Base-by-base conservation (phyloP, 2,113 vertebrate species). In the Gnathonemus echidnorhynchus region DNA sequence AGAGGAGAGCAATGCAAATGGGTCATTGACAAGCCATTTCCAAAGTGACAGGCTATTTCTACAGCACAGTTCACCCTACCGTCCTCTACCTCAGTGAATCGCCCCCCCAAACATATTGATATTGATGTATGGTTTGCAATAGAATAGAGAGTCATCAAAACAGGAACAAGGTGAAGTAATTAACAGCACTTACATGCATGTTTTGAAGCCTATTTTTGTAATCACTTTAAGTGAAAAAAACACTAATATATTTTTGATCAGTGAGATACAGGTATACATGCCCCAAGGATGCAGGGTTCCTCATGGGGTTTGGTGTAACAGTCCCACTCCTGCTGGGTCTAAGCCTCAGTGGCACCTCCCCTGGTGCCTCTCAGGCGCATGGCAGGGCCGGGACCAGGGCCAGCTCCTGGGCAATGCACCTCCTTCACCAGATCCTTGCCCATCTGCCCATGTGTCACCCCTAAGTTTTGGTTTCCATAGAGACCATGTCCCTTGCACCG, bases 381-480 rank as follows among this genome's bases (percentile, higher is more conserved):
- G 66, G 83, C 86, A 80, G 70, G 87, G 92, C 84, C 90, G 89
- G 91, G 91, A 93, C 80, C 90, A 86, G 88, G 53, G 90, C 94
- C 93, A 94, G 90, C 89, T 88, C 91, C 90, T 89, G n/a, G n/a
- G 91, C 92, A 91, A 87, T 91, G 93, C 93, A 52, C 93, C 91
- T 87, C 90, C 45, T 49, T 89, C 91, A 91, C 91, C 70, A 92
- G 45, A 10, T 91, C 90, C 93, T 92, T 91, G 90, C 91, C 91
- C 89, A 90, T 93, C 89, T 93, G 90, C 92, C 91, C 91, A 93
- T 95, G 95, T 94, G 92, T 91, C 93, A 92, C 92, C 87, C 89
- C 94, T 94, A 91, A 92, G 94, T 94, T 89, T 93, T 91, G 84
- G 95, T 96, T 95, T 93, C 95, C 93, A 96, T 96, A 95, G 95